Evolutionary conservation across 2,888 invertebrate genomes (phyloP).

Genomic region (Acanthopleura granulata): DNA sequence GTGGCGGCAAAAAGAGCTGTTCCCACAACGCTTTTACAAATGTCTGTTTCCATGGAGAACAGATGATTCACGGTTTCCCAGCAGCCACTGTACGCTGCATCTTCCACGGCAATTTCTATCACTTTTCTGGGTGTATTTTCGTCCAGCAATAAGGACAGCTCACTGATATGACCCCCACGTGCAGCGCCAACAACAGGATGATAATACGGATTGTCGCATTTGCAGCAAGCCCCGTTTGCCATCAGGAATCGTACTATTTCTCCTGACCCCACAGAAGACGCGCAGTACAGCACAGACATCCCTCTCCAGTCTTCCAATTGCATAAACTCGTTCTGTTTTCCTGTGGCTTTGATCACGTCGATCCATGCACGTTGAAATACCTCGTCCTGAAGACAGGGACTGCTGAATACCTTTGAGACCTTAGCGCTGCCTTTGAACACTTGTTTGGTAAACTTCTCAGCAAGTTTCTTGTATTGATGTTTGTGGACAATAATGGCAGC

Average conservation of each 20-base stretch:
- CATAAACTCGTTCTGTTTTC: background rate
- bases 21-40: background rate
- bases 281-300: background rate
- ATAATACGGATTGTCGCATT: background rate
- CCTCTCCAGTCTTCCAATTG: background rate
- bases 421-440: too few relatives aligned
- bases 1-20: background rate
- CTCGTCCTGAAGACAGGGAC: background rate
- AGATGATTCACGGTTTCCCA: slow-evolving; percentile 2
- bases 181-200: background rate
- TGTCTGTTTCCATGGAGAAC: background rate
- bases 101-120: background rate
- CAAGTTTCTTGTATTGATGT: background rate
- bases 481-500: background rate
- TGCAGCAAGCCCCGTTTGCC: background rate
- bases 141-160: background rate
- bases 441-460: background rate
- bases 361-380: background rate
- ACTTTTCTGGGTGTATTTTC: background rate
- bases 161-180: background rate
- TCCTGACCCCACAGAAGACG: background rate
- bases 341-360: background rate
- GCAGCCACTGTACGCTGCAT: background rate
- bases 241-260: background rate
- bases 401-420: background rate